Evolutionary conservation across 2,888 invertebrate genomes (phyloP).

Genomic region (Trachelus iudaicus): DNA sequence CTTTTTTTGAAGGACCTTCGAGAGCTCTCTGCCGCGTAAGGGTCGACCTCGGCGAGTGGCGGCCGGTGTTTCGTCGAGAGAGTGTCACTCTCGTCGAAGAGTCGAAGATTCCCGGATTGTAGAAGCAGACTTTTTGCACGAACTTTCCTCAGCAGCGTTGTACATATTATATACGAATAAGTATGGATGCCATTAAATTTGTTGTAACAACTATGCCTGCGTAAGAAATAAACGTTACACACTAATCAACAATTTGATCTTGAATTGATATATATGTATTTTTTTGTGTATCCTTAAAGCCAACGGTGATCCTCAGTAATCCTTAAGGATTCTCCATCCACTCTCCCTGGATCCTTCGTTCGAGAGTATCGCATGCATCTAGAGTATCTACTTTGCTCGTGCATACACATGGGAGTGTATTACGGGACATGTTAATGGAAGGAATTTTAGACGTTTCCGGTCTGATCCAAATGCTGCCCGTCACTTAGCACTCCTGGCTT

Average conservation of each 20-base stretch:
- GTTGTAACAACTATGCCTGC: slow-evolving; percentile 2
- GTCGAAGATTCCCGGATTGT: not conserved
- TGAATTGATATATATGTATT: not conserved
- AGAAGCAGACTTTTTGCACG: not conserved
- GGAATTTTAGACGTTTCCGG: not conserved
- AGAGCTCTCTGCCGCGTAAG: not conserved
- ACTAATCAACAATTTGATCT: not conserved
- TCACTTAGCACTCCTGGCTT: slow-evolving; percentile 4
- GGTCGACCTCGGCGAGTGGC: not conserved
- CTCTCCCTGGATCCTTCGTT: not conserved
- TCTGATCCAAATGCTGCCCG: not conserved
- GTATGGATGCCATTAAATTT: slow-evolving; percentile 1
- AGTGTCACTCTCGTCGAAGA: not conserved
- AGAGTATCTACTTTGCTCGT: not conserved
- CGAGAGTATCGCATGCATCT: not conserved
- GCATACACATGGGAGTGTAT: not conserved
- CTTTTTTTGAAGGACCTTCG: not conserved
- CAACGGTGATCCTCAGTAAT: not conserved
- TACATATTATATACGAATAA: not conserved
- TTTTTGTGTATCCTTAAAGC: not conserved
- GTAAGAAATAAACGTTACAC: not conserved
- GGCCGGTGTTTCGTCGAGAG: not conserved
- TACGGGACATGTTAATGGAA: not conserved
- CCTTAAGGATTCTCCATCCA: not conserved
- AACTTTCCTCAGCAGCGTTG: not conserved